These are phyloP conservation scores for Sphaerophoria taeniata DNA, from an alignment of 2,888 invertebrate species.

Conservation along the genomic window DNA sequence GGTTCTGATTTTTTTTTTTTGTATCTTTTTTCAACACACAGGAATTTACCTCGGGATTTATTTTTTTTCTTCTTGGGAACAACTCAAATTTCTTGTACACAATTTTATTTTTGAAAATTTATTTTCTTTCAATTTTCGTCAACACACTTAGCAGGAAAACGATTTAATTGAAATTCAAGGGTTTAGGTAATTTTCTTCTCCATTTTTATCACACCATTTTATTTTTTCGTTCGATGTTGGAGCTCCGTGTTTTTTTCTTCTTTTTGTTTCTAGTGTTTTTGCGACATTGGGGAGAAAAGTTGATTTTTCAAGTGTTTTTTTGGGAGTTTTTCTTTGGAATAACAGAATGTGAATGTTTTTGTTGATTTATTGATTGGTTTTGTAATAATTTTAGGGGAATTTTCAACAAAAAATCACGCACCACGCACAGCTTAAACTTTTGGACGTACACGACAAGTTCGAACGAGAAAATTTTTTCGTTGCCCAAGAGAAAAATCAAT, in stretches of 20 bases:
- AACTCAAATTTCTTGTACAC: slow-evolving; percentile 47
- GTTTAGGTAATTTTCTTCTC: slow-evolving; percentile 21
- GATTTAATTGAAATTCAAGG: background rate
- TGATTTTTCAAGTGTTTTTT: background rate
- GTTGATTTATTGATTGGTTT: background rate
- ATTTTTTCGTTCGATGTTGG: slow-evolving; percentile 1
- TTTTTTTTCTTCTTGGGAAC: background rate
- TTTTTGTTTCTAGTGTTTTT: slow-evolving; percentile 25
- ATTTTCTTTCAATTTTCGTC: slow-evolving; percentile 32
- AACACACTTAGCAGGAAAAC: background rate
- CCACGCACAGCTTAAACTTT: slow-evolving; percentile 59
- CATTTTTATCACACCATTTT: slow-evolving; percentile 45
- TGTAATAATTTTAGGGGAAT: slow-evolving; percentile 29
- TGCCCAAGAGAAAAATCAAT: slow-evolving; percentile 69
- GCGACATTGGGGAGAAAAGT: slow-evolving; percentile 15
- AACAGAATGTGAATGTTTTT: background rate
- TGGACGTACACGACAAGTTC: slow-evolving; percentile 47
- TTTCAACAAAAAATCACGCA: slow-evolving; percentile 66
- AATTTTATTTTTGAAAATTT: slow-evolving; percentile 16
- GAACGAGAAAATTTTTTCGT: slow-evolving; percentile 60
- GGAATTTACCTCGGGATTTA: slow-evolving; percentile 28
- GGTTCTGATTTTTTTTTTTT: background rate
- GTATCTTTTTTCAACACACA: slow-evolving; percentile 28
- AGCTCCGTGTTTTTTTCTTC: slow-evolving; percentile 5
- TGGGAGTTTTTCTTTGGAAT: background rate